A percentile compares a stretch with the other conserved stretches of the same genome.
phyloP scores from a whole-genome alignment of 2,888 invertebrate genomes.

The Dasypogon diadema region DNA sequence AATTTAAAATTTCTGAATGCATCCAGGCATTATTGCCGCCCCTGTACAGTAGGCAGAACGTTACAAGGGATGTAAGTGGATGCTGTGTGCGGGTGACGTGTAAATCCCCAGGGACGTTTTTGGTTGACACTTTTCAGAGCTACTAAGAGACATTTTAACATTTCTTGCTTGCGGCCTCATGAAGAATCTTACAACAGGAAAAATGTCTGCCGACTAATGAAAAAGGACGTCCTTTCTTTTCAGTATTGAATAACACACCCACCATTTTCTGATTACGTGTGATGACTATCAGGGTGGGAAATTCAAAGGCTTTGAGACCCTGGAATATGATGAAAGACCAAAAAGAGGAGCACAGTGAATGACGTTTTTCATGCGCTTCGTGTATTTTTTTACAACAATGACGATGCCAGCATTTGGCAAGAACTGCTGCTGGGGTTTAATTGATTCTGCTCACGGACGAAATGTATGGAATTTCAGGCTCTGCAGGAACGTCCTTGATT shows the following conservation, averaged over 20 bases:
- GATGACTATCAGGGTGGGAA: conserved; percentile 1
- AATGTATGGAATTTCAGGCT: neutral
- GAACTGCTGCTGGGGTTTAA: neutral
- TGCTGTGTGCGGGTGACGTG: neutral
- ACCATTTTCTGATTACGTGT: conserved; percentile 26
- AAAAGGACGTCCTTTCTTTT: conserved; percentile 14
- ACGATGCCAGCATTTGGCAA: conserved; percentile 6
- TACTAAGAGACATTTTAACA: conserved; percentile 6
- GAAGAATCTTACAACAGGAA: no score
- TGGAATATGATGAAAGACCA: neutral
- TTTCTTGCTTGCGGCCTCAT: conserved; percentile 17
- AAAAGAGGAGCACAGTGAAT: neutral
- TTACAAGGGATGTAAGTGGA: neutral
- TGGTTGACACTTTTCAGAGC: conserved; percentile 36
- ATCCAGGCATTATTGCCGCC: neutral
- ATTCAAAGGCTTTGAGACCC: neutral
- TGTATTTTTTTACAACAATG: neutral
- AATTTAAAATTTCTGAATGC: conserved; percentile 20
- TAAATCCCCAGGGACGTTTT: conserved; percentile 10
- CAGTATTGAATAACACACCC: neutral
- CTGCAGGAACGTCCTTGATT: neutral
- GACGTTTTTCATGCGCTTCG: neutral
- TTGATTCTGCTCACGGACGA: neutral
- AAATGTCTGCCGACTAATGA: conserved; percentile 4
- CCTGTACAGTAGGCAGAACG: neutral